These are phyloP conservation scores for Choristoneura fumiferana DNA, from an alignment of 1,140 invertebrate genomes.

Conservation along the genomic window DNA sequence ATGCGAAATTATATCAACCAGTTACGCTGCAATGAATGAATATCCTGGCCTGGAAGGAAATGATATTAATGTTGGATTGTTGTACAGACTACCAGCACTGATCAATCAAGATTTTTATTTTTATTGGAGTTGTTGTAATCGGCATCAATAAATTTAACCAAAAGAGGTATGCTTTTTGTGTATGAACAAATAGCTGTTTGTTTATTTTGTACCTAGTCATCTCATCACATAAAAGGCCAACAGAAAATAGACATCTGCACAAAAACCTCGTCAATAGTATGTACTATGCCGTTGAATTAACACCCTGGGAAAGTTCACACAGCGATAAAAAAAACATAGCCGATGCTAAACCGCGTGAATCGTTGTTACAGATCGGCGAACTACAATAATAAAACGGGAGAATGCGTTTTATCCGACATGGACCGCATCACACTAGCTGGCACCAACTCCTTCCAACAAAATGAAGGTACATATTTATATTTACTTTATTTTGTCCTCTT, in stretches of 20 bases:
- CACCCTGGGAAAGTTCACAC: conserved; percentile 65
- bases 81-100: conserved; percentile 20
- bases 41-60: too few species aligned
- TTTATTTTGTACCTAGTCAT: too few species aligned
- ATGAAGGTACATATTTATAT: conserved; percentile 78
- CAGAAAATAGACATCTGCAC: neutral
- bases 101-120: conserved; percentile 38
- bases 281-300: conserved; percentile 40
- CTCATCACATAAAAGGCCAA: neutral
- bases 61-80: too few species aligned
- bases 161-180: too few species aligned
- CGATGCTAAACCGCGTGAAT: conserved; percentile 49
- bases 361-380: conserved; percentile 90
- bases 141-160: too few species aligned
- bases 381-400: conserved; percentile 90
- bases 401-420: conserved; percentile 93
- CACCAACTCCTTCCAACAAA: conserved; percentile 84
- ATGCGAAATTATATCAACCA: too few species aligned
- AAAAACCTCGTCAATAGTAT: conserved; percentile 10
- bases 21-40: conserved; percentile 11
- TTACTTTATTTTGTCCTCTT: conserved; percentile 10
- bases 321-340: conserved; percentile 45
- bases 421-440: conserved; percentile 92
- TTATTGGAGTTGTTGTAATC: too few species aligned
- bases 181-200: too few species aligned